Evolutionary conservation across 23 tunicate species (phyloP).

Genomic region (Clavelina lepadiformis): DNA sequence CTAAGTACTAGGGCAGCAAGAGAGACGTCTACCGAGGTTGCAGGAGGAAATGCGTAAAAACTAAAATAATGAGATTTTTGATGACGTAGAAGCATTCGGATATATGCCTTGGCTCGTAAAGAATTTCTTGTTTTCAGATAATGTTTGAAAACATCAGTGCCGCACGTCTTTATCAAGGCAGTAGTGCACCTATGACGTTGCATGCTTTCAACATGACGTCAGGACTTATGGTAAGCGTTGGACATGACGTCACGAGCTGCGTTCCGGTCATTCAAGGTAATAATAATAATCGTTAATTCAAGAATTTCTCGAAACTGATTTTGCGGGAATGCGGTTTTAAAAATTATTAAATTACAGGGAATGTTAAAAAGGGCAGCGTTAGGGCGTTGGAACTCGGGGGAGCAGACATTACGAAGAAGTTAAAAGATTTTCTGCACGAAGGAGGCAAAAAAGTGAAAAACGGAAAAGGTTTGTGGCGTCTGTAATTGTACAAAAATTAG

Average conservation of each 20-base stretch:
- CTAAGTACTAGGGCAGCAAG: constrained; percentile 7
- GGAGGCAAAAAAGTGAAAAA: background rate
- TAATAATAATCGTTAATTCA: background rate
- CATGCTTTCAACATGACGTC: constrained; percentile 59
- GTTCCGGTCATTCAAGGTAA: constrained; percentile 62
- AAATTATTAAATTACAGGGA: constrained; percentile 12
- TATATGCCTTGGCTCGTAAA: too few relatives aligned
- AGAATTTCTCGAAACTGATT: background rate
- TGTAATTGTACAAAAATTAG: too few relatives aligned
- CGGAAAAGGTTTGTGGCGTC: background rate
- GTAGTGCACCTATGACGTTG: constrained; percentile 48
- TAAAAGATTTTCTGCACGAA: constrained; percentile 10
- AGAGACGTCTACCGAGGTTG: constrained; percentile 41
- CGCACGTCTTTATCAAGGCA: constrained; percentile 30
- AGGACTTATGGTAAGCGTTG: constrained; percentile 40
- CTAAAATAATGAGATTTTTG: background rate
- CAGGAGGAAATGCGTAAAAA: too few relatives aligned
- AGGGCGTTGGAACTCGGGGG: constrained; percentile 28
- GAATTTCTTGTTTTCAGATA: constrained; percentile 26
- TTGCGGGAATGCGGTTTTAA: background rate
- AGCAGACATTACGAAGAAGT: constrained; percentile 17
- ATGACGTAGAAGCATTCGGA: too few relatives aligned
- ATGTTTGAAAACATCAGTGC: constrained; percentile 38
- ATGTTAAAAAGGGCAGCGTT: constrained; percentile 18
- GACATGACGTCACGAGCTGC: constrained; percentile 53